Percentiles rank a stretch among this genome's conserved stretches.
phyloP scores from a whole-genome alignment of 2,888 invertebrate genomes.

The Tenthredo notha region DNA sequence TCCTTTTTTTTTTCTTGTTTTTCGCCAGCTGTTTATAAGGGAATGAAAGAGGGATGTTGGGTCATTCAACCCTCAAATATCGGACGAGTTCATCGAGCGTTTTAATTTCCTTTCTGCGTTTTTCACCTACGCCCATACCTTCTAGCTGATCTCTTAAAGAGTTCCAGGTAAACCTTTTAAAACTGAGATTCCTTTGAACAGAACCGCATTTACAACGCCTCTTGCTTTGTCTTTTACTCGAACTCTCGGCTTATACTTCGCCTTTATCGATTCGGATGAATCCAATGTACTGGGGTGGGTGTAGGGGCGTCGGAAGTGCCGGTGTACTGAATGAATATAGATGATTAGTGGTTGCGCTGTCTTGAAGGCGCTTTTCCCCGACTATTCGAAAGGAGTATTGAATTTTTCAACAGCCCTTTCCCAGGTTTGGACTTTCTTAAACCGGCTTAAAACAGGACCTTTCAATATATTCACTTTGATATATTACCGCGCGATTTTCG shows the following conservation, averaged over 20 bases:
- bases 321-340: constrained; percentile 27
- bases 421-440: neutral
- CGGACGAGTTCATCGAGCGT: neutral
- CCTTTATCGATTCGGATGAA: constrained; percentile 28
- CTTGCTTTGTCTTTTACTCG: constrained; percentile 35
- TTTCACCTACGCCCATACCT: neutral
- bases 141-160: constrained; percentile 7
- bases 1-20: neutral
- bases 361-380: constrained; percentile 14
- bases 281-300: neutral
- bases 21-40: neutral
- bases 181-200: constrained; percentile 17
- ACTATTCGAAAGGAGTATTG: constrained; percentile 22
- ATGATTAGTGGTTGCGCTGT: constrained; percentile 20
- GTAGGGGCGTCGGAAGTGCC: neutral
- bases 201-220: neutral
- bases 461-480: constrained; percentile 19
- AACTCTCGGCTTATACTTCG: neutral
- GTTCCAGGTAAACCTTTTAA: neutral
- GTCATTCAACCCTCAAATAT: constrained; percentile 11
- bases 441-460: neutral
- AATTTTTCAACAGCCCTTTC: constrained; percentile 32
- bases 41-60: neutral
- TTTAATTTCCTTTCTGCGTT: constrained; percentile 25
- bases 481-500: neutral